Conservation (phyloP, 2,113 vertebrate species). For the Albula glossodonta region DNA sequence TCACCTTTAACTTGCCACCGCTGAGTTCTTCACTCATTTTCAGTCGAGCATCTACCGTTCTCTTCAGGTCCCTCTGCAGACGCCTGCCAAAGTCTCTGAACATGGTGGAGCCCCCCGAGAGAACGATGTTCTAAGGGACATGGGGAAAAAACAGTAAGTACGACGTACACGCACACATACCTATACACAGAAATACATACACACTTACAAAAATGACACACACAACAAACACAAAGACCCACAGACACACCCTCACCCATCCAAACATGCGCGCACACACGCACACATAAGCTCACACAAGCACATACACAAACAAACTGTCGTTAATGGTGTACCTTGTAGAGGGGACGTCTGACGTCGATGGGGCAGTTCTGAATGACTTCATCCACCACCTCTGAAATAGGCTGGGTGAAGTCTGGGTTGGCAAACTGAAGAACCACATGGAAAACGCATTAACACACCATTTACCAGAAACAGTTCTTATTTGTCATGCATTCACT, state of each 20-base stretch:
- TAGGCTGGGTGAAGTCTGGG: slow-evolving; percentile 97
- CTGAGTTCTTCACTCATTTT: slow-evolving; percentile 97
- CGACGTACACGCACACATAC: not conserved
- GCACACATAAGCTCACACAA: not conserved
- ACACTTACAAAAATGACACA: too few species aligned
- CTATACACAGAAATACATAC: too few species aligned
- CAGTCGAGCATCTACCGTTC: slow-evolving; percentile 91
- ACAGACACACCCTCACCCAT: too few species aligned
- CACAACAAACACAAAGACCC: too few species aligned
- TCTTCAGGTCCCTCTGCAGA: slow-evolving; percentile 94
- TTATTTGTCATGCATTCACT: not conserved
- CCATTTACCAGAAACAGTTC: not conserved
- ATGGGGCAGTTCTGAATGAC: slow-evolving; percentile 99
- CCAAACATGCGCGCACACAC: too few species aligned
- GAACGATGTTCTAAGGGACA: slow-evolving; percentile 81
- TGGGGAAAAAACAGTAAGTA: not conserved
- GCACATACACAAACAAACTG: not conserved
- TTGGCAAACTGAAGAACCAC: slow-evolving; percentile 84
- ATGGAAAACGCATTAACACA: not conserved
- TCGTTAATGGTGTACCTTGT: slow-evolving; percentile 78
- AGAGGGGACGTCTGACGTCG: slow-evolving; percentile 93
- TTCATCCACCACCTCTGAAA: slow-evolving; percentile 98
- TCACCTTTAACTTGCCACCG: slow-evolving; percentile 93
- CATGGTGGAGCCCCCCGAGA: slow-evolving; percentile 98
- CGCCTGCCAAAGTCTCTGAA: slow-evolving; percentile 98